phyloP scores from a whole-genome alignment of 2,113 vertebrate species.

The Eolophus roseicapilla region DNA sequence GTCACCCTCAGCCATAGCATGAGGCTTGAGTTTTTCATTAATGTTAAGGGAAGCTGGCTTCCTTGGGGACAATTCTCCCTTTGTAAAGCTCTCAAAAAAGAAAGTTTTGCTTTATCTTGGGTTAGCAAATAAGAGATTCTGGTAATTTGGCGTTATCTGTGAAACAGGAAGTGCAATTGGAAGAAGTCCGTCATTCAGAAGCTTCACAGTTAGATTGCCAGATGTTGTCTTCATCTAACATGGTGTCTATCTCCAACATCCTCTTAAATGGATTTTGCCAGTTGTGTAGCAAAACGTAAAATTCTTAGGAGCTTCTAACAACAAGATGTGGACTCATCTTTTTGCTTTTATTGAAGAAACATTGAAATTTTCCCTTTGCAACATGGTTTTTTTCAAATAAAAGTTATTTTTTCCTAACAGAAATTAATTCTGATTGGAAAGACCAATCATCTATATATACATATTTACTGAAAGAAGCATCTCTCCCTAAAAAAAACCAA shows the following conservation, averaged over 20 bases:
- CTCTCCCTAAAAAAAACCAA: neutral
- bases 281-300: neutral
- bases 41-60: neutral
- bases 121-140: neutral
- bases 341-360: neutral
- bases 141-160: neutral
- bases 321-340: neutral
- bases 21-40: neutral
- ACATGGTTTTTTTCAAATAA: neutral
- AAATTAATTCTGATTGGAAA: neutral
- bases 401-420: neutral
- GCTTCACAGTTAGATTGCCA: neutral
- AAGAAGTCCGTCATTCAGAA: neutral
- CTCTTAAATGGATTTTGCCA: neutral
- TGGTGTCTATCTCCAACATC: neutral
- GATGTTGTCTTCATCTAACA: neutral
- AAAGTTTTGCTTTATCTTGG: neutral
- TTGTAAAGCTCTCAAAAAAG: neutral
- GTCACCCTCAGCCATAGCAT: neutral
- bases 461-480: neutral
- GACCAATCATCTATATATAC: neutral
- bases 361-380: neutral
- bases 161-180: neutral
- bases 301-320: neutral
- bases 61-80: neutral